Evolutionary conservation across 1,140 invertebrate genomes (phyloP).

Genomic region (Hestina assimilis): DNA sequence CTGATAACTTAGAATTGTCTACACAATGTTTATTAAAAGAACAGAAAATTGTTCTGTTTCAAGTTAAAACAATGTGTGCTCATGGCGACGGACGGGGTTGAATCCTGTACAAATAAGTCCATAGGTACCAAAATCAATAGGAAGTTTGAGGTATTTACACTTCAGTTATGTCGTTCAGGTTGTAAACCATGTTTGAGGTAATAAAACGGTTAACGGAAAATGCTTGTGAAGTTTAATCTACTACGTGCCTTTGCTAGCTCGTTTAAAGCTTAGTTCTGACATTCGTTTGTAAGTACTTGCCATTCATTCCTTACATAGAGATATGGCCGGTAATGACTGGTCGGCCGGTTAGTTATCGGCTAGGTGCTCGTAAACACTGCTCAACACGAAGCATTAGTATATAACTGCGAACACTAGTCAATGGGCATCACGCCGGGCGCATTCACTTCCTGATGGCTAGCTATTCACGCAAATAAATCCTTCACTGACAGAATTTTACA

Average conservation of each 20-base stretch:
- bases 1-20: conserved; percentile 1
- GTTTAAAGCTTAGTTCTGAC: conserved; percentile 57
- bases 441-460: conserved; percentile 58
- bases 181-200: conserved; percentile 44
- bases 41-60: conserved; percentile 11
- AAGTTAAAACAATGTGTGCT: conserved; percentile 26
- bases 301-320: conserved; percentile 71
- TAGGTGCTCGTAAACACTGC: conserved; percentile 68
- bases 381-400: conserved; percentile 65
- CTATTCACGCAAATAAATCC: conserved; percentile 38
- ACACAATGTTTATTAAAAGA: conserved; percentile 23
- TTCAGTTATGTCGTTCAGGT: conserved; percentile 40
- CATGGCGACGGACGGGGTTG: conserved; percentile 1
- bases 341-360: conserved; percentile 60
- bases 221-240: conserved; percentile 50
- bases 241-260: conserved; percentile 59
- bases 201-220: conserved; percentile 65
- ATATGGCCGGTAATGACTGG: conserved; percentile 70
- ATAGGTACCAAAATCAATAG: conserved; percentile 32
- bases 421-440: conserved; percentile 58
- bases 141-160: conserved; percentile 38
- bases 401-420: conserved; percentile 64
- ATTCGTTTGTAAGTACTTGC: conserved; percentile 61
- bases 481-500: neutral
- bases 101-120: conserved; percentile 29